Conservation (phyloP, 2,888 invertebrate genomes). For the Apodemia duryi region DNA sequence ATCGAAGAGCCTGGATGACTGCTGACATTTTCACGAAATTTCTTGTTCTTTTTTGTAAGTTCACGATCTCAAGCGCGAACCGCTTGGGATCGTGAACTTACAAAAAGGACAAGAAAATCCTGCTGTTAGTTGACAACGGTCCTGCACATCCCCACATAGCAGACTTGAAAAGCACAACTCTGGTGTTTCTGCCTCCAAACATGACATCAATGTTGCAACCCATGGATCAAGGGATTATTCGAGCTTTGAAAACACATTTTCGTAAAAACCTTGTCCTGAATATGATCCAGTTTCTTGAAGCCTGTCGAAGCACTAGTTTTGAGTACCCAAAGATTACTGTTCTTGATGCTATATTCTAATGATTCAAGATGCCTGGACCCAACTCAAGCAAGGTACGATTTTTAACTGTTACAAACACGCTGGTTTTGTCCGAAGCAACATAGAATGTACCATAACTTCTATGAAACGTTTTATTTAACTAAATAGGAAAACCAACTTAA, state of each 20-base stretch:
- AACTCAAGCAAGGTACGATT: constrained; percentile 20
- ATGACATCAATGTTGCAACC: constrained; percentile 30
- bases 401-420: constrained; percentile 26
- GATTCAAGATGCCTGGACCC: constrained; percentile 33
- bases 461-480: too few species aligned
- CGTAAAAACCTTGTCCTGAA: constrained; percentile 9
- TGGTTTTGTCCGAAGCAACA: constrained; percentile 27
- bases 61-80: too few species aligned
- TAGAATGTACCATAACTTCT: too few species aligned
- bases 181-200: constrained; percentile 34
- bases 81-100: constrained; percentile 27
- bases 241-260: constrained; percentile 14
- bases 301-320: constrained; percentile 19
- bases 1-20: constrained; percentile 28
- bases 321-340: constrained; percentile 29
- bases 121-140: constrained; percentile 26
- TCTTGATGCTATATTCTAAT: constrained; percentile 32
- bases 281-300: constrained; percentile 21
- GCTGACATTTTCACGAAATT: constrained; percentile 23
- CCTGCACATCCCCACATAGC: constrained; percentile 34
- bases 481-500: too few species aligned
- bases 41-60: too few species aligned
- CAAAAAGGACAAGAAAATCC: constrained; percentile 23
- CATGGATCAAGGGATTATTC: constrained; percentile 32
- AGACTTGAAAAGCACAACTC: constrained; percentile 31